Percentiles rank a stretch among this genome's conserved stretches.
Conservation (phyloP, 2,888 invertebrate species). For the Drosophila recens region DNA sequence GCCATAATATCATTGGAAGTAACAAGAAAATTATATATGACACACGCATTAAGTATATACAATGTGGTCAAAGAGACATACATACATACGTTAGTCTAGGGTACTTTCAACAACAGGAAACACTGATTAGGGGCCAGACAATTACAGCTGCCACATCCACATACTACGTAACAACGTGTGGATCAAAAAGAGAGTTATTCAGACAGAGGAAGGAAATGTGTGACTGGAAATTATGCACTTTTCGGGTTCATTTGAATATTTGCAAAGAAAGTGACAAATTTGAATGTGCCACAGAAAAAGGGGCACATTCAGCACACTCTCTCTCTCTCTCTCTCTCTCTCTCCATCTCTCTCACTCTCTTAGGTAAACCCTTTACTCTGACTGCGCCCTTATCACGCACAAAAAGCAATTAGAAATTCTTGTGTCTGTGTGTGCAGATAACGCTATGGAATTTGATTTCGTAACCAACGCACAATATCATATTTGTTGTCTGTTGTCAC, state of each 20-base stretch:
- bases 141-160: constrained; percentile 6
- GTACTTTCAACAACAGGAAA: constrained; percentile 35
- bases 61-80: constrained; percentile 9
- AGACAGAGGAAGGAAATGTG: constrained; percentile 8
- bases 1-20: constrained; percentile 36
- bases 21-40: constrained; percentile 55
- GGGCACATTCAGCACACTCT: background rate
- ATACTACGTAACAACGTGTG: constrained; percentile 9
- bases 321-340: background rate
- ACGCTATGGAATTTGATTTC: constrained; percentile 33
- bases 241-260: constrained; percentile 23
- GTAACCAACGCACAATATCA: constrained; percentile 39
- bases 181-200: constrained; percentile 13
- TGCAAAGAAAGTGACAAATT: constrained; percentile 39
- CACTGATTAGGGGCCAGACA: constrained; percentile 36
- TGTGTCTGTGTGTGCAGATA: constrained; percentile 16
- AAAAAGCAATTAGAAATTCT: constrained; percentile 46
- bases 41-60: constrained; percentile 34
- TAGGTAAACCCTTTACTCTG: constrained; percentile 17
- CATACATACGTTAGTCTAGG: constrained; percentile 13
- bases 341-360: background rate
- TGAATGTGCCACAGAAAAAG: constrained; percentile 3
- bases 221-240: constrained; percentile 31
- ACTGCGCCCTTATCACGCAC: constrained; percentile 27
- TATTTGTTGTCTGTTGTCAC: constrained; percentile 42